Evolutionary conservation across 2,888 invertebrate species (phyloP), one percentile per base, ranked within the genome.

Genomic region (Xylota sylvarum): DNA sequence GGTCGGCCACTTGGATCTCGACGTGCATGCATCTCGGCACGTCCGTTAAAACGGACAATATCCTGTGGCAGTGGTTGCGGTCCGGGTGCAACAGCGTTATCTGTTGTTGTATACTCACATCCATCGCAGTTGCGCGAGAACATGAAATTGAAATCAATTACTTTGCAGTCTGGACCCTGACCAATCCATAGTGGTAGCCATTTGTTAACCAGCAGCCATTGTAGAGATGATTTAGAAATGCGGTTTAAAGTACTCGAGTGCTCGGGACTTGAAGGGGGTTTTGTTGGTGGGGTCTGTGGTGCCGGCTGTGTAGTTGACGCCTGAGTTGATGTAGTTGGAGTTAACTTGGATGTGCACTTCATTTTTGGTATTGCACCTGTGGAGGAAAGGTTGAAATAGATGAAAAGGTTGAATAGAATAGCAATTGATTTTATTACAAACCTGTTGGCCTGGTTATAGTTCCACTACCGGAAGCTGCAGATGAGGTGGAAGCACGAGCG

Each of bases 191-290:
- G 89, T 0, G 95, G 94, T 23, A 95, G 90, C 95, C 95, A 95
- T 89, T 95, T 94, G 89, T 95, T 95, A 0, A 95, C 94, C 81
- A 95, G 91, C 88, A 95, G 93, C 95, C 95, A 95, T 89, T 95
- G 95, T 43, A 95, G 92, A 0, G 95, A 94, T 1, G 94, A 94
- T 90, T 94, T 94, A 70, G 94, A 95, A 62, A 95, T 94, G 69
- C 95, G 91, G 89, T 92, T 93, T 30, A 93, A 82, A 3, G 91
- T 90, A 56, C 90, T 90, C 37, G 89, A 85, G 73, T 90, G 90
- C 64, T 91, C 91, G 3, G 90, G 85, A 17, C 80, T 87, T n/a
- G 82, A 35, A 0, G 82, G 32, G 0, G 88, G 23, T 72, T 78
- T 83, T 64, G 83, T 55, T 52, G 78, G 14, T 52, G 78, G 14